Evolutionary conservation across 1,140 invertebrate genomes (phyloP), one percentile per base, ranked within the genome.

Genomic region (Trichogramma pretiosum): DNA sequence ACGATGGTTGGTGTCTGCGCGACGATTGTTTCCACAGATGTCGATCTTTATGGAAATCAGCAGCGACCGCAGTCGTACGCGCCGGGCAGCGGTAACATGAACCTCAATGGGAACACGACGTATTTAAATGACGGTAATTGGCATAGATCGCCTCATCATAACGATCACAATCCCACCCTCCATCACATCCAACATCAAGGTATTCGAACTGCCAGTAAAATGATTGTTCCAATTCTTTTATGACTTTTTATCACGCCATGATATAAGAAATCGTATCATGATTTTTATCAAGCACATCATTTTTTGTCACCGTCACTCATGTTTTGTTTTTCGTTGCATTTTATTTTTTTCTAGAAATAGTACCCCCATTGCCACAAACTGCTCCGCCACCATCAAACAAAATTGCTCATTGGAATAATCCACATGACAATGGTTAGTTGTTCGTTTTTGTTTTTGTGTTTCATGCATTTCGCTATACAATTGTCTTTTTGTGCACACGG

Each of bases 291-390:
- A 36, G 24, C 18, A 22, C 10, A 40, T 40, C 22, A 8, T 16
- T 9, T 35, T 35, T 35, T 7, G 5, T 13, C 18, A 14, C n/a
- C n/a, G n/a, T n/a, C n/a, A n/a, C n/a, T n/a, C n/a, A n/a, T n/a
- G n/a, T n/a, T n/a, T n/a, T n/a, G n/a, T n/a, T n/a, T n/a, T n/a
- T n/a, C n/a, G n/a, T n/a, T 35, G 18, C 23, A 19, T 4, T 3
- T 55, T 34, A 46, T 56, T 48, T 44, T 63, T 67, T 70, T 64
- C 39, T 65, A 70, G 69, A 72, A 64, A 58, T 69, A 65, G 67
- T 64, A 53, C 69, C 69, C 56, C 69, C 69, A 42, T 57, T 72
- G 59, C 69, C 69, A 56, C 63, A 62, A 44, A 69, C 58, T 55
- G 65, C 67, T 45, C 68, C 68, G 42, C 69, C 68, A 44, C 68